phyloP scores from a whole-genome alignment of 2,113 vertebrate genomes.

The Epinephelus moara region DNA sequence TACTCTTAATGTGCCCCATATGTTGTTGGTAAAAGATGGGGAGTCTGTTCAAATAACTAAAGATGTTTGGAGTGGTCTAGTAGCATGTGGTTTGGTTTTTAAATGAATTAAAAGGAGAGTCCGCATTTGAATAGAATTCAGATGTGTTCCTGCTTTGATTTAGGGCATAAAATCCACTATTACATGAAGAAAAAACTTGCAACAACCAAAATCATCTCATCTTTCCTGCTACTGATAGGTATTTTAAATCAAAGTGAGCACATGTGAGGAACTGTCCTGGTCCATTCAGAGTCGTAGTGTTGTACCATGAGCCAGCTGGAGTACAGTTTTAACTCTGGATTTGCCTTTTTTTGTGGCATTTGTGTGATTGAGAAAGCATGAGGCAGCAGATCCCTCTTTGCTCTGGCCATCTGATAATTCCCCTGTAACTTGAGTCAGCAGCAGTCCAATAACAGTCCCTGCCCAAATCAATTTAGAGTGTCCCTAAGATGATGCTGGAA shows the following conservation, averaged over 20 bases:
- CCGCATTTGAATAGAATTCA: slow-evolving; percentile 42
- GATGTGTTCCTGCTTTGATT: slow-evolving; percentile 50
- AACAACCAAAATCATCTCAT: slow-evolving; percentile 20
- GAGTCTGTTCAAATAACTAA: slow-evolving; percentile 20
- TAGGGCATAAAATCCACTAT: slow-evolving; percentile 2
- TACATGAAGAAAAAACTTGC: slow-evolving; percentile 23
- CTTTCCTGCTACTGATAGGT: slow-evolving; percentile 44
- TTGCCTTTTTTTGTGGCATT: neutral
- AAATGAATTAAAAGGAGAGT: slow-evolving; percentile 37
- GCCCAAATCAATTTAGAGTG: slow-evolving; percentile 23
- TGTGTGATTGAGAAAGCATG: slow-evolving; percentile 18
- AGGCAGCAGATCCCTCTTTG: slow-evolving; percentile 19
- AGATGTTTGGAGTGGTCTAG: slow-evolving; percentile 33
- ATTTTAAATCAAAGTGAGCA: slow-evolving; percentile 40
- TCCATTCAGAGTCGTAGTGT: neutral
- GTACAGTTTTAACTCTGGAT: neutral
- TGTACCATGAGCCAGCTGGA: slow-evolving; percentile 45
- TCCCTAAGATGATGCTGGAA: slow-evolving; percentile 23
- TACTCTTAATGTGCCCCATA: slow-evolving; percentile 8
- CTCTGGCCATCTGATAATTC: slow-evolving; percentile 37
- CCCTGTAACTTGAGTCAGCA: slow-evolving; percentile 12
- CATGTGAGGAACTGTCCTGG: slow-evolving; percentile 29
- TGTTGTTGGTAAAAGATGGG: slow-evolving; percentile 32
- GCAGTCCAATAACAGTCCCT: slow-evolving; percentile 31
- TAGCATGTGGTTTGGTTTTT: slow-evolving; percentile 55